Evolutionary conservation across 2,113 vertebrate species (phyloP), one percentile per base, ranked within the genome.

Genomic region (Emydocephalus ijimae): DNA sequence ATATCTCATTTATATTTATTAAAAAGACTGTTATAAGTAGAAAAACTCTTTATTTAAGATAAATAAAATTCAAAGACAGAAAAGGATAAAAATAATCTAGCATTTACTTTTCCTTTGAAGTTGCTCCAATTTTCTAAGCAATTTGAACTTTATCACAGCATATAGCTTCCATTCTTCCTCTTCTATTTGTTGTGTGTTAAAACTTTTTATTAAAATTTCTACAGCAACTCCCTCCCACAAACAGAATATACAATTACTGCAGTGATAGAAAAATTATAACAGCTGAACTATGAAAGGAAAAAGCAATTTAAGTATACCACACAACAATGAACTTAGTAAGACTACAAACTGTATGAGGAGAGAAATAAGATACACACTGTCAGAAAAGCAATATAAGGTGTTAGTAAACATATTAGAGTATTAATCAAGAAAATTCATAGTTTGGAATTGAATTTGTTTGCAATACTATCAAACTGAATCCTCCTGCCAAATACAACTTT

Each of bases 271-370:
- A 21, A 93, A 45, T 88, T 64, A 89, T 89, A 93, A 91, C 92
- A 93, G 87, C 87, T 93, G 87, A 93, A 14, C 81, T 55, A 92
- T 2, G 45, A 52, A 15, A 93, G 90, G 23, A 5, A 94, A 93
- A 92, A 92, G 3, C 12, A 90, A 52, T 92, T 89, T 92, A 91
- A 92, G 20, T 81, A 29, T 50, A 87, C 74, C 91, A 89, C 91
- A 89, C 57, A 91, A 23, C 34, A 14, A 94, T 54, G 87, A 94
- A 94, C 3, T 29, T 7, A 81, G 14, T 0, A 0, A 14, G 14
- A 91, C 1, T 34, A 3, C 9, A 92, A 92, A 91, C 8, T 45
- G 21, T 3, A 29, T 81, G 14, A 89, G 94, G 23, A 7, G 90
- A 89, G 11, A 91, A 94, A 89, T 12, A 61, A 92, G 23, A 61